A percentile compares a stretch with the other conserved stretches of the same genome.
Evolutionary conservation across 2,797 vertebrate species (phyloP).

Genomic region (Garrulus glandarius): DNA sequence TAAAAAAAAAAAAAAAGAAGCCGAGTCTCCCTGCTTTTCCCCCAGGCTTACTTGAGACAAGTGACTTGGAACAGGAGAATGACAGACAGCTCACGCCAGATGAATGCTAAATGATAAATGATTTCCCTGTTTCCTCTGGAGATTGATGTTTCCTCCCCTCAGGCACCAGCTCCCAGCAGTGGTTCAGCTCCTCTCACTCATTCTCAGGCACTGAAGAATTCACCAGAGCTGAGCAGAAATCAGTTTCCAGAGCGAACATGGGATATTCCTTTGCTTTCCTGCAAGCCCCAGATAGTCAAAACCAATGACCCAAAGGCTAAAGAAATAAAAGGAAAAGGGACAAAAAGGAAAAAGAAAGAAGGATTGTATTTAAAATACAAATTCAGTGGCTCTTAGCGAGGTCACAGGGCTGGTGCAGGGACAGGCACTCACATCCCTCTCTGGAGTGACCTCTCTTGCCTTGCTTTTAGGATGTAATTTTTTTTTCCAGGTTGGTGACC

Average conservation of each 20-base stretch:
- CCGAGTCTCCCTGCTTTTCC: not conserved
- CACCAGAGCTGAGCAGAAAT: not conserved
- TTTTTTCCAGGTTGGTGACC: not conserved
- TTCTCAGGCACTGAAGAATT: not conserved
- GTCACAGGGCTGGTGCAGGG: not conserved
- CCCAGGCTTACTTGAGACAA: conserved; percentile 1
- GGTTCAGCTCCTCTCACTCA: not conserved
- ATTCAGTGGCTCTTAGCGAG: not conserved
- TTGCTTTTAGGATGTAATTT: not conserved
- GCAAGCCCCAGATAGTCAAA: not conserved
- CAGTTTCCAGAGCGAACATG: not conserved
- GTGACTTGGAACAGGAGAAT: not conserved
- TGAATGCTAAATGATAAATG: conserved; percentile 8
- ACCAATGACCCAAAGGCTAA: not conserved
- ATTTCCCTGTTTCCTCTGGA: not conserved
- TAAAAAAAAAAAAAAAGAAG: not conserved
- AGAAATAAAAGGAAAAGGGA: fast-evolving
- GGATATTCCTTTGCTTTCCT: not conserved
- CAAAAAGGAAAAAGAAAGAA: not conserved
- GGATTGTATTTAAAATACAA: not conserved
- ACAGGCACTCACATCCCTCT: not conserved
- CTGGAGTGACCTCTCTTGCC: not conserved
- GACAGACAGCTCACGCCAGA: conserved; percentile 25
- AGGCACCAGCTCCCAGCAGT: not conserved
- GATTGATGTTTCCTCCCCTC: not conserved